These are phyloP conservation scores for Ochotona curzoniae DNA, from an alignment of 2,113 vertebrate genomes.

Conservation along the genomic window DNA sequence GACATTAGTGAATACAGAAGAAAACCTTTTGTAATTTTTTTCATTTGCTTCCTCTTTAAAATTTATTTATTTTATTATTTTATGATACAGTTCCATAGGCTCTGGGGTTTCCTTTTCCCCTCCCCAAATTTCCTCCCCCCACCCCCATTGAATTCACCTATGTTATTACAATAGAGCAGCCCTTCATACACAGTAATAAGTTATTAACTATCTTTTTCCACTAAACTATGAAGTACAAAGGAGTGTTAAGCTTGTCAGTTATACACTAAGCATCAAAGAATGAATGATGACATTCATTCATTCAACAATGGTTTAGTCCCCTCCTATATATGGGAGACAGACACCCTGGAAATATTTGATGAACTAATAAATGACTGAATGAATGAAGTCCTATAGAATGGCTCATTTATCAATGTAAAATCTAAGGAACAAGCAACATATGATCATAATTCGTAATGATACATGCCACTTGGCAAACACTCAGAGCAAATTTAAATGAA, in stretches of 20 bases:
- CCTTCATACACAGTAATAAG: no score
- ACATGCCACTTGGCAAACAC: not conserved
- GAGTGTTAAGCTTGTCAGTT: not conserved
- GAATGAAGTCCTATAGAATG: not conserved
- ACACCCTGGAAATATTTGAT: not conserved
- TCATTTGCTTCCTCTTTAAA: no score
- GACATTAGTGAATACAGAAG: no score
- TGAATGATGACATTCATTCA: not conserved
- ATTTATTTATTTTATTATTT: not conserved
- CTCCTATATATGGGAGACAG: not conserved
- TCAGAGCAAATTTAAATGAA: not conserved
- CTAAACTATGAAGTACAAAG: not conserved
- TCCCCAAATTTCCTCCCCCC: no score
- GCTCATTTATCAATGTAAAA: conserved; percentile 15
- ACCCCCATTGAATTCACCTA: no score
- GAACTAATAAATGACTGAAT: not conserved
- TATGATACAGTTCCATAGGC: no score
- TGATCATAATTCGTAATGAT: not conserved
- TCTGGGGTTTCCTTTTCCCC: no score
- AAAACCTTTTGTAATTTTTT: not conserved
- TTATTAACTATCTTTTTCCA: not conserved
- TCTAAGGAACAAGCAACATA: not conserved
- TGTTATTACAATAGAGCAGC: no score
- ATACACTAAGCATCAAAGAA: not conserved
- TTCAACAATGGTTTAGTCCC: not conserved